Percentiles rank a stretch among this genome's conserved stretches.
These are phyloP conservation scores for Aphidius ervi DNA, from an alignment of 1,140 invertebrate genomes.

Conservation along the genomic window DNA sequence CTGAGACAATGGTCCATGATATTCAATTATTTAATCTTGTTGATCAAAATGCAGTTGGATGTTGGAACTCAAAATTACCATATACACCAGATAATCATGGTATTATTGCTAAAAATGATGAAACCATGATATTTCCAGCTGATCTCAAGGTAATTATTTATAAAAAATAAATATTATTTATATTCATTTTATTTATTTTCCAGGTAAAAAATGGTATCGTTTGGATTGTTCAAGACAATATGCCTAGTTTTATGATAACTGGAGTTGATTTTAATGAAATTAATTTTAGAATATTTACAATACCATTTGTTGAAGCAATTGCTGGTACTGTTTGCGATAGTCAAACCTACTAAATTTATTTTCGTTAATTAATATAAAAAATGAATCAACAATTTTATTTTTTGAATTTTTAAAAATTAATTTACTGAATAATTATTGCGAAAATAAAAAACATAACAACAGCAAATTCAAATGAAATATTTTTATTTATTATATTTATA, in stretches of 20 bases:
- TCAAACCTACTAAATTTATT: too few relatives aligned
- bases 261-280: constrained; percentile 70
- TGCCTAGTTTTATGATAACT: constrained; percentile 70
- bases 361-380: too few relatives aligned
- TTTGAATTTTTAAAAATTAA: too few relatives aligned
- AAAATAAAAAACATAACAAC: too few relatives aligned
- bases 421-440: too few relatives aligned
- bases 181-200: constrained; percentile 4
- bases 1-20: constrained; percentile 65
- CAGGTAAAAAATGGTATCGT: constrained; percentile 42
- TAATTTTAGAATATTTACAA: constrained; percentile 72
- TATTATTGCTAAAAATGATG: constrained; percentile 69
- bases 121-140: constrained; percentile 69
- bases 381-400: too few relatives aligned
- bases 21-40: constrained; percentile 72
- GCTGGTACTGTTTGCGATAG: constrained; percentile 68
- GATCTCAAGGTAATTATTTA: constrained; percentile 64
- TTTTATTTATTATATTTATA: too few relatives aligned
- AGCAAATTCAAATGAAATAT: too few relatives aligned
- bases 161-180: neutral
- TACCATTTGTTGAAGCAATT: constrained; percentile 61
- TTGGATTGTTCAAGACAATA: constrained; percentile 76
- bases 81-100: constrained; percentile 65
- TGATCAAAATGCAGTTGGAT: constrained; percentile 74
- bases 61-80: constrained; percentile 68